Percentiles rank a stretch among this genome's conserved stretches.
Conservation (phyloP, 2,888 invertebrate genomes). For the Campoletis raptor region DNA sequence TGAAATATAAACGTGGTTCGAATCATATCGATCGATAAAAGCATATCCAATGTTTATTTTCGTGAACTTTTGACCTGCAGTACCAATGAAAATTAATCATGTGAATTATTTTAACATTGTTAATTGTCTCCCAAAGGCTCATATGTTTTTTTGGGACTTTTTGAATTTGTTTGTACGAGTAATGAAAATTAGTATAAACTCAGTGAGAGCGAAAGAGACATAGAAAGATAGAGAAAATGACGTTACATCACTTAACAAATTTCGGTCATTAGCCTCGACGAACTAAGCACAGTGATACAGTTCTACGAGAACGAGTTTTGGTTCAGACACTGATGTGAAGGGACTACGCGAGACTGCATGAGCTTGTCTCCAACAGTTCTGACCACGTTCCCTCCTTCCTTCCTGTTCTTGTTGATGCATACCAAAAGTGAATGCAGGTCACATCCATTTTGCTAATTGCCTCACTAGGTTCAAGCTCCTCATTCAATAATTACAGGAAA, state of each 20-base stretch:
- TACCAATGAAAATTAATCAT: not conserved
- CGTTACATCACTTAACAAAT: slow-evolving; percentile 16
- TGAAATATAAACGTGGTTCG: not conserved
- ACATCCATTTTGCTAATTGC: slow-evolving; percentile 76
- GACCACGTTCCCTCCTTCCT: slow-evolving; percentile 16
- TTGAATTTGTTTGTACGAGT: not conserved
- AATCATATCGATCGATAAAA: not conserved
- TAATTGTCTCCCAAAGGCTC: not conserved
- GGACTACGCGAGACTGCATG: not conserved
- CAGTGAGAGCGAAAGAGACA: slow-evolving; percentile 8
- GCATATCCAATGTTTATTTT: not conserved
- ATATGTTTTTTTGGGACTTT: slow-evolving; percentile 12
- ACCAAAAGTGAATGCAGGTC: slow-evolving; percentile 71
- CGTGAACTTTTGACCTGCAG: not conserved
- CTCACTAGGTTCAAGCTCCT: slow-evolving; percentile 44
- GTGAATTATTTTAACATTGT: not conserved
- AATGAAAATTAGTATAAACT: not conserved
- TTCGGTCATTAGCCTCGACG: slow-evolving; percentile 27
- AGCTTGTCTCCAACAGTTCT: slow-evolving; percentile 1
- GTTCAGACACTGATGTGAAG: slow-evolving; percentile 36
- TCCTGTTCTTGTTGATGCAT: slow-evolving; percentile 50
- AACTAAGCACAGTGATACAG: not conserved
- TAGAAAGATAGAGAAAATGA: not conserved
- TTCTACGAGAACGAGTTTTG: slow-evolving; percentile 36
- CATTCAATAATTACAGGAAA: not conserved